phyloP scores from a whole-genome alignment of 1,140 invertebrate species.

The Varroa destructor region DNA sequence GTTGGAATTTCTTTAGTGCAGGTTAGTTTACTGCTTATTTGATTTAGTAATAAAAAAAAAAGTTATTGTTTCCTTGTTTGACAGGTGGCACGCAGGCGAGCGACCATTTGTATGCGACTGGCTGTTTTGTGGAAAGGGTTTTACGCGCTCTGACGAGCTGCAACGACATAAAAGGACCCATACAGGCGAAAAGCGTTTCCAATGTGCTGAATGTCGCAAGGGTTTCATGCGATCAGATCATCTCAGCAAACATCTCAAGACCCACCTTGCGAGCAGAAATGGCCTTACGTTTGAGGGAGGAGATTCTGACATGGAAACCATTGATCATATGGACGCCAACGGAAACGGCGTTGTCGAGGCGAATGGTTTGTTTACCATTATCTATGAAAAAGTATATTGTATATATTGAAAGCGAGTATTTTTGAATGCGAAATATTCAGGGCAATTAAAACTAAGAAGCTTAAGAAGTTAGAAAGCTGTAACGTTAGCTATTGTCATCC shows the following conservation, averaged over 20 bases:
- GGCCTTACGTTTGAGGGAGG: slow-evolving; percentile 13
- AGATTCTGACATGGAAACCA: slow-evolving; percentile 17
- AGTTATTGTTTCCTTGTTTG: no score
- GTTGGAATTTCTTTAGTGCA: no score
- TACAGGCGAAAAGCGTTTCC: slow-evolving; percentile 65
- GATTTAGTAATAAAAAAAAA: no score
- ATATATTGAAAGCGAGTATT: no score
- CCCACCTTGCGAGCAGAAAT: slow-evolving; percentile 56
- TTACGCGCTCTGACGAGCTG: slow-evolving; percentile 48
- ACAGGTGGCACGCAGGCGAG: slow-evolving; percentile 74
- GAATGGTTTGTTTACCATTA: no score
- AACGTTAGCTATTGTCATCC: no score
- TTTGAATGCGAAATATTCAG: no score
- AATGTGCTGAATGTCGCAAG: slow-evolving; percentile 63
- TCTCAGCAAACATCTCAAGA: slow-evolving; percentile 70
- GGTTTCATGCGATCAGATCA: slow-evolving; percentile 80
- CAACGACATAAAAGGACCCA: slow-evolving; percentile 48
- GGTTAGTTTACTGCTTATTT: no score
- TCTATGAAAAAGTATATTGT: no score
- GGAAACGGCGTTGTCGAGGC: no score
- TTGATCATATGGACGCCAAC: background rate
- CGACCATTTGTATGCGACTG: slow-evolving; percentile 78
- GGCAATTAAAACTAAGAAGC: no score
- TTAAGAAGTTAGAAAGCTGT: no score
- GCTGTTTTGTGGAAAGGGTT: slow-evolving; percentile 76